Base-by-base conservation (phyloP, 2,888 invertebrate genomes). In the Epirrhoe alternata region DNA sequence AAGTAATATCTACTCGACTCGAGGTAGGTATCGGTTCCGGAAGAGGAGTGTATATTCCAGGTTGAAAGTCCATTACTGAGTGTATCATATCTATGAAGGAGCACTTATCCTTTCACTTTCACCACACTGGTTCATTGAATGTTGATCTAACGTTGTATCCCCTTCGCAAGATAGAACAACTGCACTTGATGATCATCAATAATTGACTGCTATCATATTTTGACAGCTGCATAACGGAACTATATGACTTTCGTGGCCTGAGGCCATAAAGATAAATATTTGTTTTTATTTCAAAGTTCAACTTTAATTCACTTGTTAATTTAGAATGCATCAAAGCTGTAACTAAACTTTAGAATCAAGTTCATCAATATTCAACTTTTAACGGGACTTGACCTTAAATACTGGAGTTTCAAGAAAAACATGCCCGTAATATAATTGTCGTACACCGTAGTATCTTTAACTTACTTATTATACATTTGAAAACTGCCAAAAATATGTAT, bases 281-380 rank as follows among this genome's bases (percentile, higher is more conserved):
- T 14, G n/a, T n/a, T 45, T 45, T 45, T 45, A 45, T 45, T 45
- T 14, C n/a, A 14, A 14, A 50, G 16, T n/a, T n/a, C n/a, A n/a
- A n/a, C n/a, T n/a, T n/a, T n/a, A n/a, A n/a, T n/a, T n/a, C 16
- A 16, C 14, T 47, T 47, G 14, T 14, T 47, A 24, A 50, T 10
- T 17, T 30, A 24, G 1, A 24, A 10, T 50, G 12, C 17, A 24
- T 24, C 24, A 50, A 50, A 49, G 16, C 50, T 50, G 17, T 61
- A 24, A 14, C 31, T 56, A 31, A 47, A 31, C 24, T 47, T 47
- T 55, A 6, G 8, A 24, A 24, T 31, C 5, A 45, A 17, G 24
- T 47, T 24, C 47, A 61, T 61, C 35, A 49, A 49, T 55, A 61
- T 54, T 47, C 54, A 61, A 54, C 30, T 33, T 38, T 16, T 61